These are phyloP conservation scores for Ctenopoma multispine DNA, from an alignment of 2,797 vertebrate species.

Conservation along the genomic window DNA sequence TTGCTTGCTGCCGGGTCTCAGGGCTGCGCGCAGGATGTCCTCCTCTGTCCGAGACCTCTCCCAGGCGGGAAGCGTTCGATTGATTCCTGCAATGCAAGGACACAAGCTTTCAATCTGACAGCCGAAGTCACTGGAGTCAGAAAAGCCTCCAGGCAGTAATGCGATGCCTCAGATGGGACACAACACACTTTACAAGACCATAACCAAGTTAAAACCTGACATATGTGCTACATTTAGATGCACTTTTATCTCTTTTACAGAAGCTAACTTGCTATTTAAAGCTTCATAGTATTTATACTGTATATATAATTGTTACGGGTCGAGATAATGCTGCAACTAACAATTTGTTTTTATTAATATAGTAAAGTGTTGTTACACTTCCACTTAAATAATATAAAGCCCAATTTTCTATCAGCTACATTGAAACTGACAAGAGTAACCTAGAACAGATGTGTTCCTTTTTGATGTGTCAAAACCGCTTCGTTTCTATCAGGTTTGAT, in stretches of 20 bases:
- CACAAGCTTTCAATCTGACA: constrained; percentile 1
- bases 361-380: no score
- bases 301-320: no score
- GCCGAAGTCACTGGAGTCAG: neutral
- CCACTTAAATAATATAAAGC: no score
- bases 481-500: neutral
- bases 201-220: neutral
- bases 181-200: neutral
- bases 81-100: constrained; percentile 87
- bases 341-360: no score
- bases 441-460: no score
- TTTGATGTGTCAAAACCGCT: no score
- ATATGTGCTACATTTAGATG: neutral
- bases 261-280: neutral
- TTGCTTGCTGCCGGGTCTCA: constrained; percentile 83
- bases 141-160: neutral
- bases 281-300: no score
- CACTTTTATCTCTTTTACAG: neutral
- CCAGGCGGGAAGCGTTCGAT: constrained; percentile 88
- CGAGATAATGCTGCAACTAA: no score
- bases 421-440: no score
- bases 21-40: constrained; percentile 93
- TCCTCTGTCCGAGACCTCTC: constrained; percentile 96
- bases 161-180: neutral
- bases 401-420: no score